A percentile compares a stretch with the other conserved stretches of the same genome.
phyloP scores from a whole-genome alignment of 2,797 vertebrate species.

The Arctocebus calabarensis region DNA sequence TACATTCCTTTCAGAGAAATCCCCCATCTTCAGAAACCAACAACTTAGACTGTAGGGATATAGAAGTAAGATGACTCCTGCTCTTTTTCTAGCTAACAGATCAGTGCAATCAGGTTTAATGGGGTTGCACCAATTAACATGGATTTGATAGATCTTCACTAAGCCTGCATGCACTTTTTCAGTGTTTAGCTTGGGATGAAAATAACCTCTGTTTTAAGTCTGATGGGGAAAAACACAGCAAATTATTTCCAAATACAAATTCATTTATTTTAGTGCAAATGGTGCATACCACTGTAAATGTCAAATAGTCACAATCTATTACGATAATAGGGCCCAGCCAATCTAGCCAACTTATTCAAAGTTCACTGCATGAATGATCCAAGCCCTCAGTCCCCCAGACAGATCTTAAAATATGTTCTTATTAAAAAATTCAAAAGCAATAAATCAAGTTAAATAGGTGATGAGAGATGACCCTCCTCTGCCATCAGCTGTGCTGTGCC shows the following conservation, averaged over 20 bases:
- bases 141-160: conserved; percentile 31
- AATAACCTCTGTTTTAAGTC: conserved; percentile 49
- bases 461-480: conserved; percentile 52
- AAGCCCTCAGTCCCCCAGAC: conserved; percentile 55
- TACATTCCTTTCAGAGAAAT: neutral
- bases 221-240: neutral
- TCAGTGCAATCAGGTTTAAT: neutral
- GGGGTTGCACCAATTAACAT: neutral
- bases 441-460: conserved; percentile 61
- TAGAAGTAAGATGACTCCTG: neutral
- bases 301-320: conserved; percentile 70
- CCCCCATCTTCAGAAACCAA: neutral
- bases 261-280: conserved; percentile 74
- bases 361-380: conserved; percentile 75
- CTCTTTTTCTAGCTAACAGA: neutral
- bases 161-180: conserved; percentile 11
- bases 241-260: conserved; percentile 76
- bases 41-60: neutral
- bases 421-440: conserved; percentile 69
- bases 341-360: conserved; percentile 74
- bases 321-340: conserved; percentile 61
- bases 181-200: conserved; percentile 60
- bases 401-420: conserved; percentile 72
- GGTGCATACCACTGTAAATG: conserved; percentile 68
- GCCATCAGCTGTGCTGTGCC: neutral